Conservation (phyloP, 2,888 invertebrate species). For the Mythimna ferrago region DNA sequence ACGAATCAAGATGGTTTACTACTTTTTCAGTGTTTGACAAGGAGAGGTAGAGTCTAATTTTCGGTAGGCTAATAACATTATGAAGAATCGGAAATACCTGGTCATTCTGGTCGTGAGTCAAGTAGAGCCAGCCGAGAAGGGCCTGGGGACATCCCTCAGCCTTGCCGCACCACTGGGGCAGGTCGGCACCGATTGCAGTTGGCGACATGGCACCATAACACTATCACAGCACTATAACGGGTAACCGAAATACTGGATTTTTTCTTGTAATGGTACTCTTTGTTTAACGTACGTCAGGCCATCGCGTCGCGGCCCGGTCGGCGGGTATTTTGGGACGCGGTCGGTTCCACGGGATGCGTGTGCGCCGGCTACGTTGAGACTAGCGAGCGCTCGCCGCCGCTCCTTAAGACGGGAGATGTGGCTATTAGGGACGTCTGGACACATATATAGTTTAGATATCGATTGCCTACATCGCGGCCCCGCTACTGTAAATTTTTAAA, state of each 20-base stretch:
- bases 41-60: not conserved
- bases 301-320: constrained; percentile 78
- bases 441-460: constrained; percentile 36
- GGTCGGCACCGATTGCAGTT: constrained; percentile 83
- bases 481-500: too few relatives aligned
- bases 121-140: constrained; percentile 85
- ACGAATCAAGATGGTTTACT: constrained; percentile 38
- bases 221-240: constrained; percentile 52
- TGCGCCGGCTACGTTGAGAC: constrained; percentile 84
- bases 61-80: not conserved
- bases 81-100: constrained; percentile 75
- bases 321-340: constrained; percentile 84
- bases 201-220: constrained; percentile 85
- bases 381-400: constrained; percentile 79
- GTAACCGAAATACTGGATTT: constrained; percentile 32
- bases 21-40: constrained; percentile 1
- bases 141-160: constrained; percentile 83
- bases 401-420: constrained; percentile 87
- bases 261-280: constrained; percentile 51
- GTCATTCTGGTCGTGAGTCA: constrained; percentile 86
- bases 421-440: constrained; percentile 74
- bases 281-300: constrained; percentile 73
- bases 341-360: constrained; percentile 81
- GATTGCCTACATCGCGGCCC: constrained; percentile 17
- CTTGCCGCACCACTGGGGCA: constrained; percentile 87